Evolutionary conservation across 1,140 invertebrate species (phyloP), one percentile per base, ranked within the genome.

Genomic region (Drosophila mauritiana): DNA sequence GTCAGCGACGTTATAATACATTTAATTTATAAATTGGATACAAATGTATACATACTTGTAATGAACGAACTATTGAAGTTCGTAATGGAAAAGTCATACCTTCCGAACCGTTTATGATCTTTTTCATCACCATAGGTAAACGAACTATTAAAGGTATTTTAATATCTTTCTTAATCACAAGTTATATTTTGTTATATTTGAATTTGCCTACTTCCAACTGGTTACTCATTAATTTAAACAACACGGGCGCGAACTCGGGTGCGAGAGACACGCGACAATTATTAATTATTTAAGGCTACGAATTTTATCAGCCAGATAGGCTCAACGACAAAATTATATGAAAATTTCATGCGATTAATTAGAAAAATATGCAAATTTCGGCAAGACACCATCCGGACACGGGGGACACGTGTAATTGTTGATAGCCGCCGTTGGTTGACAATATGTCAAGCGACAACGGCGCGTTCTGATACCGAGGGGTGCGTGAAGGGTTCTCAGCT

Each of bases 321-420:
- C 67, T 45, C 15, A 39, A 55, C 64, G 73, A 39, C 46, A 77
- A 80, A 67, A 78, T 89, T 70, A 70, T 46, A 70, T 68, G 61
- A 89, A 67, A 88, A 68, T 80, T 83, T 77, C 51, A 48, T 78
- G 84, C 79, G 83, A 88, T 88, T 89, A 88, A 88, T 88, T 88
- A 78, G 84, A 89, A 80, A 89, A 83, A 74, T 89, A 88, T 88
- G 83, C 83, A 88, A 88, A 88, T 88, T 88, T 76, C 49, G 79
- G 76, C 81, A 69, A 52, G 67, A 82, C 74, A 78, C 43, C 63
- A 61, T 40, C 56, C 69, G 69, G 69, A 74, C 57, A 73, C 72
- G 69, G 54, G 46, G 79, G 83, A 88, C 83, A 88, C 83, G 83
- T 88, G 83, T 88, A 88, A 88, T 80, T 89, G 83, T 84, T 89